Percentiles rank a stretch among this genome's conserved stretches.
Conservation (phyloP, 1,140 invertebrate species). For the Euura saliciscinereae region DNA sequence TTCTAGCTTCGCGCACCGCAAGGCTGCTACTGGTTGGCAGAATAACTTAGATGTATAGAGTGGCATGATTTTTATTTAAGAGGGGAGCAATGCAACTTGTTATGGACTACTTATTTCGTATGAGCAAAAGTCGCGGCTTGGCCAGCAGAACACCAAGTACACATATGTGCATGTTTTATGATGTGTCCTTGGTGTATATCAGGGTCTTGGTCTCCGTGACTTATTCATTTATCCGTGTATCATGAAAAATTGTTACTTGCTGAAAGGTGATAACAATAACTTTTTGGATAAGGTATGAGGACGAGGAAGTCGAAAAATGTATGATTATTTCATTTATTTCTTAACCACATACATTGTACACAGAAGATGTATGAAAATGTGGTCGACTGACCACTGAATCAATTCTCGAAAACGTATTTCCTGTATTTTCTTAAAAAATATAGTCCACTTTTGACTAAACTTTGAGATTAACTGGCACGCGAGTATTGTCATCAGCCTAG, state of each 20-base stretch:
- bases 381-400: neutral
- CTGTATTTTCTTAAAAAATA: constrained; percentile 6
- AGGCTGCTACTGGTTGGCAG: constrained; percentile 40
- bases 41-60: neutral
- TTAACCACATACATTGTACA: neutral
- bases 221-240: no score
- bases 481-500: neutral
- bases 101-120: constrained; percentile 48
- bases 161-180: no score
- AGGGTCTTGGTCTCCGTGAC: no score
- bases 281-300: no score
- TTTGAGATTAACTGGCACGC: neutral
- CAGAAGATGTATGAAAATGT: neutral
- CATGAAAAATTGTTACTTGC: no score
- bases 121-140: neutral
- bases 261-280: no score
- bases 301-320: no score
- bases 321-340: neutral
- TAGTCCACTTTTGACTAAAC: neutral
- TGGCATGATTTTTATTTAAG: neutral
- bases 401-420: neutral
- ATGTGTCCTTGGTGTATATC: no score
- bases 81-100: constrained; percentile 37
- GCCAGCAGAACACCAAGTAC: neutral
- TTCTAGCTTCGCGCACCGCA: constrained; percentile 40